Percentiles rank a stretch among this genome's conserved stretches.
Evolutionary conservation across 2,113 vertebrate species (phyloP).

Genomic region (Dipodomys stephensi): DNA sequence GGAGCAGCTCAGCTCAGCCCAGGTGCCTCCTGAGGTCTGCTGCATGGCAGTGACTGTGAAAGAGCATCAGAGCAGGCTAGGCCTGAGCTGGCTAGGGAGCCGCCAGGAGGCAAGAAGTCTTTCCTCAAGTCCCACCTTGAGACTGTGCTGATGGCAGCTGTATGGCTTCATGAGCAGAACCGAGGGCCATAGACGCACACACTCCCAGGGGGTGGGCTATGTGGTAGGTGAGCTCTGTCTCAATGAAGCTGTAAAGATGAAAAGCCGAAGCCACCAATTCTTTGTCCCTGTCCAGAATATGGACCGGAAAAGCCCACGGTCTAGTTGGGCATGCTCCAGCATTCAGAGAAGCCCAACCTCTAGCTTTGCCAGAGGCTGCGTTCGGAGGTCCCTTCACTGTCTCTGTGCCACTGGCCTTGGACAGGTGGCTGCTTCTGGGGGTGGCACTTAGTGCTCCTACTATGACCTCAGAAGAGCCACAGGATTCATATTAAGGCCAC

Average conservation of each 20-base stretch:
- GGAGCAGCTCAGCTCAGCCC: background rate
- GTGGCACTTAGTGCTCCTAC: too few species aligned
- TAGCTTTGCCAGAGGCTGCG: rapidly evolving
- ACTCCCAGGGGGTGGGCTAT: rapidly evolving
- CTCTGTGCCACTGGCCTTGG: background rate
- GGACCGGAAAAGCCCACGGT: rapidly evolving
- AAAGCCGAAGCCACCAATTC: background rate
- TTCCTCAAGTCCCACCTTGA: background rate
- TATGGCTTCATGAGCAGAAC: too few species aligned
- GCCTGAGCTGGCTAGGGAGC: rapidly evolving
- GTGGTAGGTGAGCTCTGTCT: rapidly evolving
- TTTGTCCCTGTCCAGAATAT: background rate
- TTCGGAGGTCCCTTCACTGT: too few species aligned
- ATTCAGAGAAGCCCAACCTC: background rate
- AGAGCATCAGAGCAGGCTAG: rapidly evolving
- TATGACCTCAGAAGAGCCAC: rapidly evolving
- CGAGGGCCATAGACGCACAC: rapidly evolving
- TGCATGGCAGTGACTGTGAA: rapidly evolving
- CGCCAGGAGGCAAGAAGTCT: too few species aligned
- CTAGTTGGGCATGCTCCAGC: rapidly evolving
- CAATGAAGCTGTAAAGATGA: background rate
- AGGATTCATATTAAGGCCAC: background rate
- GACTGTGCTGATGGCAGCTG: rapidly evolving
- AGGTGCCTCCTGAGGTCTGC: rapidly evolving
- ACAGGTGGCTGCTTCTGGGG: too few species aligned